A percentile compares a stretch with the other conserved stretches of the same genome.
phyloP scores from a whole-genome alignment of 2,113 vertebrate species.

The Ceratotherium simum region DNA sequence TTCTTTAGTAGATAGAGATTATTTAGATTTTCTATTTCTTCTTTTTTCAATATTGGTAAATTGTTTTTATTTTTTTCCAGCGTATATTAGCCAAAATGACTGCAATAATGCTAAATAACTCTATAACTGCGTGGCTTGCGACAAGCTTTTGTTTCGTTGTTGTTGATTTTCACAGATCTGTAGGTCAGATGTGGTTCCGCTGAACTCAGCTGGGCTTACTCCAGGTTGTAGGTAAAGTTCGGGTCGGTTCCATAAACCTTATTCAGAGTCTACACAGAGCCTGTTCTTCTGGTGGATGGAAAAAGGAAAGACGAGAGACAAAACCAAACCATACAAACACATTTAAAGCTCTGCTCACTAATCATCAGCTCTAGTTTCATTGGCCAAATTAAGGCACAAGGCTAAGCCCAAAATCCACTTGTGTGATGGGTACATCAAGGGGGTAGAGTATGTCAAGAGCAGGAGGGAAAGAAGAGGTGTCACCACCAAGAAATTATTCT shows the following conservation, averaged over 20 bases:
- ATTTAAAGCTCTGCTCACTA: background rate
- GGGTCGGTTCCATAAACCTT: background rate
- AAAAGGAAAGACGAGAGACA: background rate
- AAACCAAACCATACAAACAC: background rate
- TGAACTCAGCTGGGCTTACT: background rate
- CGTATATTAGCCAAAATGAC: background rate
- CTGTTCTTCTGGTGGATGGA: too few relatives aligned
- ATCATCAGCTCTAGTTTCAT: background rate
- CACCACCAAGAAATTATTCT: background rate
- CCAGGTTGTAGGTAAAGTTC: background rate
- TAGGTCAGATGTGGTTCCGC: background rate
- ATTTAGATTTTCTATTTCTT: background rate
- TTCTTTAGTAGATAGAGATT: background rate
- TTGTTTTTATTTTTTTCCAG: background rate
- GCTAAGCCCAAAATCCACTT: background rate
- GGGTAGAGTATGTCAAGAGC: background rate
- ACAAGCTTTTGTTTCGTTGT: background rate
- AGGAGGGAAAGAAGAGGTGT: background rate
- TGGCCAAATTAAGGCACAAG: background rate
- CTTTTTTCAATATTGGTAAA: background rate
- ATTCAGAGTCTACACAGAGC: background rate
- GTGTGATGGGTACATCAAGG: background rate
- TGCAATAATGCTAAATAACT: background rate
- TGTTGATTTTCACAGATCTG: background rate
- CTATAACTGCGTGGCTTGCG: background rate